Evolutionary conservation across 1,140 invertebrate species (phyloP).

Genomic region (Hestina assimilis): DNA sequence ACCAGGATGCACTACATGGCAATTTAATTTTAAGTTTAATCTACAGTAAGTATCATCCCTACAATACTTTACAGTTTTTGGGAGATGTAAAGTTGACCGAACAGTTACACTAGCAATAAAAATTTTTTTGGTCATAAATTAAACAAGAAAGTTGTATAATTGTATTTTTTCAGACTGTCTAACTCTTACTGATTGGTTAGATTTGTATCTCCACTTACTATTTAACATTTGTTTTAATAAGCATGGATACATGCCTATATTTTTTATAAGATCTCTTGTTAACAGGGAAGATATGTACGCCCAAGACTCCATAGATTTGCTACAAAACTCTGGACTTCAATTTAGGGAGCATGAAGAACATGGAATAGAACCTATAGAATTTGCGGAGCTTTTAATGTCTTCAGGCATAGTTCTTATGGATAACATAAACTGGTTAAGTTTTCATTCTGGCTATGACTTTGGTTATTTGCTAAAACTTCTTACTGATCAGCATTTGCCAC

Average conservation of each 20-base stretch:
- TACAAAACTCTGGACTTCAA: constrained; percentile 97
- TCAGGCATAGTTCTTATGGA: constrained; percentile 96
- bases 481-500: constrained; percentile 92
- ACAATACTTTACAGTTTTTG: background rate
- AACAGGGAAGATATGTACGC: constrained; percentile 98
- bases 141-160: no score
- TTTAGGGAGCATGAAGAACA: constrained; percentile 98
- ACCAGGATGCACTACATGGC: constrained; percentile 95
- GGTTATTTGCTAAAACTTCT: constrained; percentile 97
- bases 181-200: no score
- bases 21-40: constrained; percentile 99
- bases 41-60: constrained; percentile 84
- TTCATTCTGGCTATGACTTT: constrained; percentile 99
- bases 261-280: constrained; percentile 34
- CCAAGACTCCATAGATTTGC: constrained; percentile 97
- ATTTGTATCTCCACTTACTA: no score
- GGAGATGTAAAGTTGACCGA: no score
- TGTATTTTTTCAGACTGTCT: no score
- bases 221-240: background rate
- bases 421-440: constrained; percentile 98
- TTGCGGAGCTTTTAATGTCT: constrained; percentile 98
- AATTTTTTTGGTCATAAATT: no score
- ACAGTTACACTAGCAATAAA: no score
- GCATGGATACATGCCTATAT: constrained; percentile 17
- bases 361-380: constrained; percentile 96